A percentile compares a stretch with the other conserved stretches of the same genome.
phyloP scores from a whole-genome alignment of 2,888 invertebrate species.

The Apotomis betuletana region DNA sequence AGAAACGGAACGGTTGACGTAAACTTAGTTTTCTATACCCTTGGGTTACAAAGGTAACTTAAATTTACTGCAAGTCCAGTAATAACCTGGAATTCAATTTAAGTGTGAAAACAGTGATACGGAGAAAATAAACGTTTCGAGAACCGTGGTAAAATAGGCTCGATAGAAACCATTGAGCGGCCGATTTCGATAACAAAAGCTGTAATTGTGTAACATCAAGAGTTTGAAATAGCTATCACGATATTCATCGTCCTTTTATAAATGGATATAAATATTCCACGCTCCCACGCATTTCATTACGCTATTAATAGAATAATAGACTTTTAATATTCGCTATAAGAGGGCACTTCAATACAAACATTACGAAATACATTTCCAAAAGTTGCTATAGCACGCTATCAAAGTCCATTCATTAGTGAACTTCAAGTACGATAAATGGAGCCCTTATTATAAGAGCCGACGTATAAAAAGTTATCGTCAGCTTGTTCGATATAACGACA shows the following conservation, averaged over 20 bases:
- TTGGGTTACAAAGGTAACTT: slow-evolving; percentile 10
- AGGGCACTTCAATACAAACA: slow-evolving; percentile 8
- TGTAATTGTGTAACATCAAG: slow-evolving; percentile 10
- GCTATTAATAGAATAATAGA: slow-evolving; percentile 33
- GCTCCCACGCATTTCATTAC: slow-evolving; percentile 10
- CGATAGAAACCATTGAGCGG: slow-evolving; percentile 3
- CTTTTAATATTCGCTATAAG: slow-evolving; percentile 25
- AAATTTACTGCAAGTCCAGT: slow-evolving; percentile 5
- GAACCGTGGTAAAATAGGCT: slow-evolving; percentile 16
- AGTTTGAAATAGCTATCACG: slow-evolving; percentile 4
- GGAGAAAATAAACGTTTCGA: slow-evolving; percentile 15
- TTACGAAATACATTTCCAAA: slow-evolving; percentile 11
- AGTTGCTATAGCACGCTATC: slow-evolving; percentile 29
- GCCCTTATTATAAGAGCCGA: slow-evolving; percentile 53
- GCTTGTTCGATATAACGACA: slow-evolving; percentile 66
- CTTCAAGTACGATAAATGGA: slow-evolving; percentile 55
- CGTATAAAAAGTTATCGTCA: slow-evolving; percentile 59
- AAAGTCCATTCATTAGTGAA: slow-evolving; percentile 36
- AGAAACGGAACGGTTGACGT: slow-evolving; percentile 17
- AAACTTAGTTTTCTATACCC: slow-evolving; percentile 22
- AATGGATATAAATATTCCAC: slow-evolving; percentile 23
- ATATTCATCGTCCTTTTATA: slow-evolving; percentile 27
- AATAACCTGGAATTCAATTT: neutral
- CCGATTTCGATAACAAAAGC: slow-evolving; percentile 25
- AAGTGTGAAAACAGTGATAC: neutral